Percentiles rank a stretch among this genome's conserved stretches.
These are phyloP conservation scores for Drosophila kohkoa DNA, from an alignment of 1,140 invertebrate species.

Conservation along the genomic window DNA sequence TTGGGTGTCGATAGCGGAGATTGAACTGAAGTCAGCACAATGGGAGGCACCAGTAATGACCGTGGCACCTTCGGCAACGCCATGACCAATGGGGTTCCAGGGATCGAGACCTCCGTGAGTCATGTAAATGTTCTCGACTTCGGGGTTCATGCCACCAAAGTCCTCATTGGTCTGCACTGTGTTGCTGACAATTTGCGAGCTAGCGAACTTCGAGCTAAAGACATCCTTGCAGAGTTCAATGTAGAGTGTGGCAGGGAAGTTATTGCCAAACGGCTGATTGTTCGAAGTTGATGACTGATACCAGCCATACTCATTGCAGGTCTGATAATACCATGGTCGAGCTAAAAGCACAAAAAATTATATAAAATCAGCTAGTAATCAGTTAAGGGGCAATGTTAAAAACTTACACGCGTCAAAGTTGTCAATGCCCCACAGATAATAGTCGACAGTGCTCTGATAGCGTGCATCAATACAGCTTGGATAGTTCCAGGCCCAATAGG, in stretches of 20 bases:
- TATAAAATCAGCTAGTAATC: background rate
- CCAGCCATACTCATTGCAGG: constrained; percentile 94
- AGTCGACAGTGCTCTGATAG: constrained; percentile 59
- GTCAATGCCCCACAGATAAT: constrained; percentile 54
- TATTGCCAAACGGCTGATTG: constrained; percentile 88
- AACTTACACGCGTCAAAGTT: constrained; percentile 61
- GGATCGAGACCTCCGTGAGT: constrained; percentile 88
- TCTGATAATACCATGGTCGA: constrained; percentile 92
- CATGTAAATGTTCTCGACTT: constrained; percentile 88
- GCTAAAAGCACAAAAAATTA: constrained; percentile 60
- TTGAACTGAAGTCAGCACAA: constrained; percentile 89
- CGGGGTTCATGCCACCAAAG: constrained; percentile 87
- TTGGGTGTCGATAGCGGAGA: constrained; percentile 85
- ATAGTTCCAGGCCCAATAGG: constrained; percentile 49
- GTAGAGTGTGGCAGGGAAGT: constrained; percentile 87
- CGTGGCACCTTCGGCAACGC: constrained; percentile 86
- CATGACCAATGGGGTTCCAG: constrained; percentile 88
- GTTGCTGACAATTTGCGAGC: constrained; percentile 85
- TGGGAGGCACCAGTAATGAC: constrained; percentile 86
- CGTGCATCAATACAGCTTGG: constrained; percentile 61
- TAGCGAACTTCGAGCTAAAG: constrained; percentile 87
- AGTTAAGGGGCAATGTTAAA: background rate
- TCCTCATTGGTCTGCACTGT: constrained; percentile 87
- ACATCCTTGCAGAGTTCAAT: constrained; percentile 89
- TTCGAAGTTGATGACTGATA: constrained; percentile 89